Evolutionary conservation across 2,888 invertebrate genomes (phyloP).

Genomic region (Anagyrus pseudococci): DNA sequence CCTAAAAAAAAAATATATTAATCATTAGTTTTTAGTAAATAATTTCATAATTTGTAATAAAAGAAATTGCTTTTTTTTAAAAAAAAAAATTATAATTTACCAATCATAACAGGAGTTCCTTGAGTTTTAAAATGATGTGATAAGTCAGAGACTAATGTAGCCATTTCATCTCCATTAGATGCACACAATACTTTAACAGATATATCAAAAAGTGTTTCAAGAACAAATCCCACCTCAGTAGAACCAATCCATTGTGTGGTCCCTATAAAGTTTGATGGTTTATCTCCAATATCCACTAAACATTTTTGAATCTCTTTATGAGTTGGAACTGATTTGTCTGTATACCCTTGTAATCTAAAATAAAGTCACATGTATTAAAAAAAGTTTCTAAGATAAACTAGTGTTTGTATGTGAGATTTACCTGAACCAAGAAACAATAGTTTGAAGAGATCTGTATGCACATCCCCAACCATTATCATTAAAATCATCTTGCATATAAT

Average conservation of each 20-base stretch:
- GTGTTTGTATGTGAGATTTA: constrained; percentile 49
- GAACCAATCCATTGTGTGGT: constrained; percentile 98
- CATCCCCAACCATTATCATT: constrained; percentile 99
- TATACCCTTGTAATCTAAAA: constrained; percentile 79
- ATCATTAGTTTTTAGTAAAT: neutral
- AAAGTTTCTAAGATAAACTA: neutral
- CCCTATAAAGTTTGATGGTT: constrained; percentile 83
- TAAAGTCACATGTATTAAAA: constrained; percentile 2
- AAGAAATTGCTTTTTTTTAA: too few relatives aligned
- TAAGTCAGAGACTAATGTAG: constrained; percentile 80
- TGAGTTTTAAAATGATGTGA: constrained; percentile 89
- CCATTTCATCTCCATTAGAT: constrained; percentile 84
- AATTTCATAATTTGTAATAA: neutral
- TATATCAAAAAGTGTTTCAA: constrained; percentile 81
- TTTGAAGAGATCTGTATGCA: constrained; percentile 97
- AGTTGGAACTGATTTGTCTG: constrained; percentile 76
- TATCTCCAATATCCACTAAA: constrained; percentile 93
- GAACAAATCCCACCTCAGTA: constrained; percentile 92
- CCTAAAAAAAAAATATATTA: constrained; percentile 64
- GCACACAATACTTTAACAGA: constrained; percentile 85
- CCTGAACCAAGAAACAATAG: constrained; percentile 94
- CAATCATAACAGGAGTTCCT: constrained; percentile 98
- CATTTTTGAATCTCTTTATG: constrained; percentile 91
- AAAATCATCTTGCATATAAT: constrained; percentile 94
- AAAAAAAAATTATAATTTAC: constrained; percentile 64